Base-by-base conservation (phyloP, 2,113 vertebrate species). In the Larimichthys crocea region DNA sequence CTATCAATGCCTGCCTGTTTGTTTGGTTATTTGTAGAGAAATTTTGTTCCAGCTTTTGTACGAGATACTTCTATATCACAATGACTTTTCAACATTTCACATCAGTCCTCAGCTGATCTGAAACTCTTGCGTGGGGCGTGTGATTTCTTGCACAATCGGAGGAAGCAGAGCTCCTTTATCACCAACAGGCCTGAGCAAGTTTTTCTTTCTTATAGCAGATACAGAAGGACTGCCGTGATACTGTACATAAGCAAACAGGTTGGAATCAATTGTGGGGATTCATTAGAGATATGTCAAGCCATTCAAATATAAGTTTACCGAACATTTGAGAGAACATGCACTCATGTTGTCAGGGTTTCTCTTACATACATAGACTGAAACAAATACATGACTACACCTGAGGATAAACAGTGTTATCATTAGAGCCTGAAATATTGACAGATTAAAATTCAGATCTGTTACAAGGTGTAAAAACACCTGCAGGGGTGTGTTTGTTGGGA, bases 131-230 rank as follows among this genome's bases (percentile, higher is more conserved):
- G 19, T 61, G 20, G 88, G 78, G 75, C 72, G 84, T 90, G 84
- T 65, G 60, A 86, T 80, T 88, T 92, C 78, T 93, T 92, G 81
- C 92, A 92, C 87, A 93, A 92, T 93, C 22, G 15, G 26, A 90
- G 87, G 92, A 93, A 90, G 80, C 76, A 16, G 59, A 77, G 82
- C 84, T 85, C 74, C 79, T 91, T 91, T 82, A 90, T 90, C 85
- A 89, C 52, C 44, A 55, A 80, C 92, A 93, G 85, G 88, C 75
- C 85, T 49, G 57, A 84, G 81, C 88, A 89, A 63, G 89, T 76
- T 79, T 49, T 22, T 59, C 63, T 64, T 71, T 87, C 60, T 83
- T 80, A 65, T 24, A 79, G 64, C 59, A 76, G 83, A 79, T 35
- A 24, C 70, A 35, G 46, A 82, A 48, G 3, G 31, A 88, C 61